Conservation (phyloP, 2,797 vertebrate species). For the Heliangelus exortis region DNA sequence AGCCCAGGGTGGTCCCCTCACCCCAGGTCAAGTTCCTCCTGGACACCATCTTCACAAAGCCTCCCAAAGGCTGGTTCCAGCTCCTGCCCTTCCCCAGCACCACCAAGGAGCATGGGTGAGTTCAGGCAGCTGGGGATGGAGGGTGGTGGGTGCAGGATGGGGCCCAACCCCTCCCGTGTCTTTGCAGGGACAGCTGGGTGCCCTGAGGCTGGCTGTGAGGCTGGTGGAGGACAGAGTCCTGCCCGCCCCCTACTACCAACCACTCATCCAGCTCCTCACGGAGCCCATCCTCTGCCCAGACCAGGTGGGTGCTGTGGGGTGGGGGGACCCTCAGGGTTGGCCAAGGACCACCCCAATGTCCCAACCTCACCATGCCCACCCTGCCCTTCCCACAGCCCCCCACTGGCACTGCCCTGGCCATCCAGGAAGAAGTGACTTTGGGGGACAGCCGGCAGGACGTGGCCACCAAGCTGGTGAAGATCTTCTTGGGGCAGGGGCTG, state of each 20-base stretch:
- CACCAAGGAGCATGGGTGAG: conserved; percentile 83
- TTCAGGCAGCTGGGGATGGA: accelerated
- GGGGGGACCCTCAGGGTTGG: accelerated
- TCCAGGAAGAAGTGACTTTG: conserved; percentile 89
- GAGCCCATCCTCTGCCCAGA: conserved; percentile 83
- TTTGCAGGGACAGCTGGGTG: conserved; percentile 86
- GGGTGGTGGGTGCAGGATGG: accelerated
- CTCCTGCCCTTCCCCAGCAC: conserved; percentile 86
- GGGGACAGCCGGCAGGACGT: conserved; percentile 91
- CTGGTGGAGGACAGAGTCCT: conserved; percentile 88
- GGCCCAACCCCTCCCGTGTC: accelerated
- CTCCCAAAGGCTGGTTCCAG: conserved; percentile 89
- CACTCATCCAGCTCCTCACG: conserved; percentile 87
- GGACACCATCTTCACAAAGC: conserved; percentile 77
- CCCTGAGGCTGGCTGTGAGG: conserved; percentile 87
- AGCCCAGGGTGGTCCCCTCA: neutral
- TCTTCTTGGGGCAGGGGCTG: conserved; percentile 89
- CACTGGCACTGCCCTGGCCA: conserved; percentile 80
- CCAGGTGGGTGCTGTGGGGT: conserved; percentile 77
- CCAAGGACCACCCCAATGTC: accelerated
- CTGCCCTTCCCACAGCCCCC: conserved; percentile 76
- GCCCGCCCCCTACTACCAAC: conserved; percentile 85
- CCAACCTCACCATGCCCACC: accelerated
- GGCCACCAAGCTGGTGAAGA: conserved; percentile 91
- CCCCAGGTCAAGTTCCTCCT: conserved; percentile 87